Evolutionary conservation across 2,888 invertebrate genomes (phyloP).

Genomic region (Sinhomidia bicolor): DNA sequence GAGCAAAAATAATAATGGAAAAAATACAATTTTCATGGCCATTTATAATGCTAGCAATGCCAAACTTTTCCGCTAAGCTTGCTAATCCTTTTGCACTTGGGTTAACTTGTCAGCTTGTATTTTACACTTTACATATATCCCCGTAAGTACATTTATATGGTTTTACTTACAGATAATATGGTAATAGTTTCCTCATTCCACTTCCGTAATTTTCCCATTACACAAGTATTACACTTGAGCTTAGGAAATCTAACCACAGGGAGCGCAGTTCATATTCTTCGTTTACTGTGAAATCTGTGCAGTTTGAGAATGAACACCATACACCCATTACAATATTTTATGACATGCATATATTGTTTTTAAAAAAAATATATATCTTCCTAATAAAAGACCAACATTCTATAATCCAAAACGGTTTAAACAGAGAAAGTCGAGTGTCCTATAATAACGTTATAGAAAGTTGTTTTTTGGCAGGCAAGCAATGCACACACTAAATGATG

Average conservation of each 20-base stretch:
- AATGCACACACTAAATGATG: no score
- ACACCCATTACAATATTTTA: background rate
- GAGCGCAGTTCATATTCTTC: no score
- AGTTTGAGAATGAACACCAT: background rate
- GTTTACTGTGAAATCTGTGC: background rate
- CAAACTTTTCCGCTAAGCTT: conserved; percentile 7
- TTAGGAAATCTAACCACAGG: no score
- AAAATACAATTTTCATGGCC: background rate
- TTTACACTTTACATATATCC: background rate
- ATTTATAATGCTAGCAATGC: conserved; percentile 14
- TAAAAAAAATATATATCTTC: no score
- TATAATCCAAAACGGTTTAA: no score
- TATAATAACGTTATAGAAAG: no score
- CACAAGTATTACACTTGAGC: no score
- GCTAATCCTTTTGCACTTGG: conserved; percentile 27
- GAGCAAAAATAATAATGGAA: background rate
- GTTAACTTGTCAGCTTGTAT: conserved; percentile 28
- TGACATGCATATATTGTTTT: no score
- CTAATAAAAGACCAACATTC: no score
- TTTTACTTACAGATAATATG: background rate
- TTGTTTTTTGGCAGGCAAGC: background rate
- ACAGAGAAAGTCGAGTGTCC: no score
- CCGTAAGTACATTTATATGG: no score
- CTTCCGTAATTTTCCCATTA: conserved; percentile 13
- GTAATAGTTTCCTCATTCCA: background rate